These are phyloP conservation scores for Heliconius nattereri DNA, from an alignment of 1,140 invertebrate species.

Conservation along the genomic window DNA sequence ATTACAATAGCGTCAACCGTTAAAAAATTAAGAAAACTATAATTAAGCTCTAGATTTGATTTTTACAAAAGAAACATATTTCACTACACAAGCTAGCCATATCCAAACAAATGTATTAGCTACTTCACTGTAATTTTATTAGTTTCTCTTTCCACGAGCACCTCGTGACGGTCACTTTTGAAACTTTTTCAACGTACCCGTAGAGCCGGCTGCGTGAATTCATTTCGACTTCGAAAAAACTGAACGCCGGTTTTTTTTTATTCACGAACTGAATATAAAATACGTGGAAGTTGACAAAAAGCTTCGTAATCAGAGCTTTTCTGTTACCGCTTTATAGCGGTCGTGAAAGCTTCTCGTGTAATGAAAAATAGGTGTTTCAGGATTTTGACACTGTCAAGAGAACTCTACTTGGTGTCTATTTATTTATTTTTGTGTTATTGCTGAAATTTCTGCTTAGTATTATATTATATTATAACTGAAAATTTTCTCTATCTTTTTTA, in stretches of 20 bases:
- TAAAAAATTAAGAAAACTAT: background rate
- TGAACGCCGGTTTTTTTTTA: conserved; percentile 37
- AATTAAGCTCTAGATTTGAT: background rate
- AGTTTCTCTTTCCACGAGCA: conserved; percentile 6
- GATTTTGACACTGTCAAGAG: background rate
- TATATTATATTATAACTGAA: too few relatives aligned
- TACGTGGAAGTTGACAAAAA: conserved; percentile 45
- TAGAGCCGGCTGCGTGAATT: conserved; percentile 39
- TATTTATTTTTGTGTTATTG: background rate
- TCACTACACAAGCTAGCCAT: background rate
- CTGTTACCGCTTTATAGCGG: conserved; percentile 5
- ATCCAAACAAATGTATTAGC: background rate
- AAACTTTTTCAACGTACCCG: conserved; percentile 31
- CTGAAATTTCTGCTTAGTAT: too few relatives aligned
- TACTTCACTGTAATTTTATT: conserved; percentile 21
- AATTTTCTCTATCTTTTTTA: too few relatives aligned
- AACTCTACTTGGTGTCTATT: background rate
- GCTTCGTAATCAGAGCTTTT: conserved; percentile 36
- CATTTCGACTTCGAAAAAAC: conserved; percentile 42
- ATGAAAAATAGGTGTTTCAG: conserved; percentile 15
- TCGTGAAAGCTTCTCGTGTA: conserved; percentile 5
- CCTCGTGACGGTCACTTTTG: conserved; percentile 28
- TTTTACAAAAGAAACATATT: background rate
- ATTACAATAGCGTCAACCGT: background rate
- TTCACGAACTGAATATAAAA: conserved; percentile 44